Evolutionary conservation across 2,797 vertebrate species (phyloP).

Genomic region (Bucorvus abyssinicus): DNA sequence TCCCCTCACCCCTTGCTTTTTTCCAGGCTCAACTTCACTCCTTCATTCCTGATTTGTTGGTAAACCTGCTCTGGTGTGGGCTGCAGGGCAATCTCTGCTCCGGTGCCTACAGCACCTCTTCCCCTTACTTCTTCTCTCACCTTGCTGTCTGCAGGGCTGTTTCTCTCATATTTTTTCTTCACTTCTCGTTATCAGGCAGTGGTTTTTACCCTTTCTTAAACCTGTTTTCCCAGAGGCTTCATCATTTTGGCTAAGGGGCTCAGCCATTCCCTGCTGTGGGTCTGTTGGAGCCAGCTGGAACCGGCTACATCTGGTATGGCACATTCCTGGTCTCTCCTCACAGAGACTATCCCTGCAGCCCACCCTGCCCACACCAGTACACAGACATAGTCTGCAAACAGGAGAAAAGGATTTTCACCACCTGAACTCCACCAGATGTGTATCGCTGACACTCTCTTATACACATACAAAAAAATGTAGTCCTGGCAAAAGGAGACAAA

Average conservation of each 20-base stretch:
- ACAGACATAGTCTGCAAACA: background rate
- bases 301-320: fast-evolving
- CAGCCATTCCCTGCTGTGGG: fast-evolving
- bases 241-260: background rate
- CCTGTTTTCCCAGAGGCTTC: fast-evolving
- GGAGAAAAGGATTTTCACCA: background rate
- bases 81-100: background rate
- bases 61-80: background rate
- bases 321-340: background rate
- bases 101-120: fast-evolving
- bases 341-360: background rate
- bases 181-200: background rate
- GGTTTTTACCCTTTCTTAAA: background rate
- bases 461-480: background rate
- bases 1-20: background rate
- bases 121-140: background rate
- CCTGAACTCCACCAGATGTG: background rate
- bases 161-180: background rate
- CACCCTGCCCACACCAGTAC: fast-evolving
- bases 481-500: background rate
- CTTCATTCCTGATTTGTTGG: background rate
- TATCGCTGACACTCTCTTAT: background rate
- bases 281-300: background rate
- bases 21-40: background rate
- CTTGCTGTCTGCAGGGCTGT: background rate